Evolutionary conservation across 2,797 vertebrate genomes (phyloP), one percentile per base, ranked within the genome.

Genomic region (Ptychobarbus kaznakovi): DNA sequence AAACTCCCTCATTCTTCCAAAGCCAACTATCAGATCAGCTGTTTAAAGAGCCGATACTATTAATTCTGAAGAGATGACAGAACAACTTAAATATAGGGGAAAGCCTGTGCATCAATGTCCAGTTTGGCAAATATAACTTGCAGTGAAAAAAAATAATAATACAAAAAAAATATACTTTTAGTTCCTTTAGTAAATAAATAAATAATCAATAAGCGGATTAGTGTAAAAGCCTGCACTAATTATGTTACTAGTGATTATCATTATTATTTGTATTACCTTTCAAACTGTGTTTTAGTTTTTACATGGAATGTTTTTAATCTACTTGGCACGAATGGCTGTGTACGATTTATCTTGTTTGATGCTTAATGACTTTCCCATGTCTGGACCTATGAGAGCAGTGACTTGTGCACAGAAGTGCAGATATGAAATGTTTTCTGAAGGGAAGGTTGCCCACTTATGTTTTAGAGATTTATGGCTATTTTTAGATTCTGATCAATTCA

Each of bases 281-380:
- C 5, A 53, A 75, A 35, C 18, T 0, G 28, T 6, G 40, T 72
- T 72, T 53, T 8, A 53, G 28, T 53, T 76, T 76, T 76, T 56
- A 76, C 73, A 76, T 56, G 49, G 51, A 76, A 76, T n/a, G 3
- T 22, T 56, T 76, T 76, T 56, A 40, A 76, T 40, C 51, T n/a
- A 56, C 51, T 76, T 76, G 74, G 74, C 51, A 76, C 18, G 4
- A 56, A 56, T 8, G 58, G 61, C 79, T 8, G 15, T 35, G 32
- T 81, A 46, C 56, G 82, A 80, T 86, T 87, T 49, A 90, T 87
- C 79, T 73, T 65, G 61, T 20, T 87, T 61, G 35, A 75, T 79
- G 73, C 63, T 56, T 51, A 77, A 84, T 86, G 35, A 82, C 75
- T 83, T 66, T 88, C 70, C 63, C 68, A 32, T 83, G 81, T 83